Conservation (phyloP, 2,797 vertebrate species). For the Centropyge bicolor region DNA sequence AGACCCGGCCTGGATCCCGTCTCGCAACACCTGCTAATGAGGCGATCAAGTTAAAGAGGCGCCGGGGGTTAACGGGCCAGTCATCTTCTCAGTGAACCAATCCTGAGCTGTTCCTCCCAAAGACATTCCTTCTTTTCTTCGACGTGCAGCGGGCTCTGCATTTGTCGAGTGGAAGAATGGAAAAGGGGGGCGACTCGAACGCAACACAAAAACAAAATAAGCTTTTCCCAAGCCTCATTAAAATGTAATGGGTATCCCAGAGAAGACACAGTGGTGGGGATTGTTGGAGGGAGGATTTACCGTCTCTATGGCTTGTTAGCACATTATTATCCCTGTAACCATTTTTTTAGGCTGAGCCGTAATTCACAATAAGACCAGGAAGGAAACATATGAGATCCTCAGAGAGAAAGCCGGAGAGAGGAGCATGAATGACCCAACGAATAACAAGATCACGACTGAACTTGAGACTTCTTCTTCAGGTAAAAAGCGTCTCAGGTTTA, state of each 20-base stretch:
- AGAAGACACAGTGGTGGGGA: constrained; percentile 44
- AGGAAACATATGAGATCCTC: constrained; percentile 27
- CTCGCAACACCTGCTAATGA: constrained; percentile 85
- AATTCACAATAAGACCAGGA: constrained; percentile 14
- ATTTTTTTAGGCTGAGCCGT: constrained; percentile 27
- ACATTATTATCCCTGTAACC: constrained; percentile 35
- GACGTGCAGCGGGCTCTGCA: constrained; percentile 44
- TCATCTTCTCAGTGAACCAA: constrained; percentile 50
- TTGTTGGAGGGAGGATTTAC: constrained; percentile 48
- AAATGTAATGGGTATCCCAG: constrained; percentile 56
- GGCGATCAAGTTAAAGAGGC: constrained; percentile 64
- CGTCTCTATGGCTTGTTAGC: constrained; percentile 47
- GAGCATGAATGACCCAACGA: constrained; percentile 34
- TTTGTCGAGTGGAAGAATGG: constrained; percentile 54
- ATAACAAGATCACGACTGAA: constrained; percentile 41
- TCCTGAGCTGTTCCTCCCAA: constrained; percentile 45
- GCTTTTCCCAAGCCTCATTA: constrained; percentile 68
- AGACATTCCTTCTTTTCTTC: constrained; percentile 66
- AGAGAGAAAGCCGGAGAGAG: not conserved
- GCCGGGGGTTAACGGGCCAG: constrained; percentile 58
- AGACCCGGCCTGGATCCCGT: constrained; percentile 68
- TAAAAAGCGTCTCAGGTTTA: constrained; percentile 47
- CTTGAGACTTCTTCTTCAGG: constrained; percentile 25
- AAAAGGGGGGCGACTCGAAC: constrained; percentile 38
- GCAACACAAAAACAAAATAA: constrained; percentile 52